Evolutionary conservation across 64 coral and sea anemone species (phyloP).

Genomic region (Porites australiensis): DNA sequence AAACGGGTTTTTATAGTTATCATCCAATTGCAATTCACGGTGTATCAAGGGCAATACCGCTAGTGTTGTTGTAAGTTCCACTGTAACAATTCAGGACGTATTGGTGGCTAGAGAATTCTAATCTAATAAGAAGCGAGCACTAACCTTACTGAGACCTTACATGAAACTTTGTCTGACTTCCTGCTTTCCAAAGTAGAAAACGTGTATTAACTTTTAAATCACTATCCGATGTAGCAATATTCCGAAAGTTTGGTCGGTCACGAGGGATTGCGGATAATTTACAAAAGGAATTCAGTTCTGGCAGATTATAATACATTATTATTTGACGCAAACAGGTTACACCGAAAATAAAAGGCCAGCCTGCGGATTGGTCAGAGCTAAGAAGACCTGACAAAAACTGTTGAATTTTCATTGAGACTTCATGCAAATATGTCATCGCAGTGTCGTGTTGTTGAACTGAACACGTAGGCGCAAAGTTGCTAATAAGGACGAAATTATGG

Average conservation of each 20-base stretch:
- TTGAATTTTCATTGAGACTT: neutral
- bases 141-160: too few species aligned
- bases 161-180: too few species aligned
- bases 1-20: too few species aligned
- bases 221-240: too few species aligned
- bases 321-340: neutral
- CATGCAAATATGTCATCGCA: neutral
- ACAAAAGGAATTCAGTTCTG: neutral
- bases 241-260: neutral
- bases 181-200: too few species aligned
- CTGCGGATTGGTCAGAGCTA: neutral
- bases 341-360: neutral
- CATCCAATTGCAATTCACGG: too few species aligned
- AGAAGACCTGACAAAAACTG: neutral
- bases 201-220: too few species aligned
- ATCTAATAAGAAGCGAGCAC: too few species aligned
- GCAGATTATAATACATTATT: neutral
- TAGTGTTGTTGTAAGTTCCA: too few species aligned
- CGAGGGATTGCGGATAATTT: neutral
- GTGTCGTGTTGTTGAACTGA: neutral
- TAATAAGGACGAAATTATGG: neutral
- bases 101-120: too few species aligned
- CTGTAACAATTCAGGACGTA: too few species aligned
- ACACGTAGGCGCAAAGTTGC: neutral
- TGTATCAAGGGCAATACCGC: too few species aligned